phyloP scores from a whole-genome alignment of 2,888 invertebrate species.

The Stenotaenia linearis region DNA sequence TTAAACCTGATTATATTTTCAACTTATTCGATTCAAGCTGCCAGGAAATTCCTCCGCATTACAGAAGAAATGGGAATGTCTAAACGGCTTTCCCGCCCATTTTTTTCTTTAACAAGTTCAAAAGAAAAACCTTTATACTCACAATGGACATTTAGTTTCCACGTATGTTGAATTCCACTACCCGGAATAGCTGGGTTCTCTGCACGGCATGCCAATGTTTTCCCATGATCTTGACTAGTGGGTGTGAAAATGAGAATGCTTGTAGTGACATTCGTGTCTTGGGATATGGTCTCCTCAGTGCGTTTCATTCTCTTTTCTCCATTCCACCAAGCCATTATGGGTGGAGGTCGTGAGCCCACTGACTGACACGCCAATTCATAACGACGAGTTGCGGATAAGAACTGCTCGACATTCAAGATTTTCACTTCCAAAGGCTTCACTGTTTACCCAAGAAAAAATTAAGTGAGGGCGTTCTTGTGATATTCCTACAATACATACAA shows the following conservation, averaged over 20 bases:
- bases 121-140: too few species aligned
- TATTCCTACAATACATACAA: constrained; percentile 60
- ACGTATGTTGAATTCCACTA: constrained; percentile 41
- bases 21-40: too few species aligned
- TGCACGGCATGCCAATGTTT: constrained; percentile 53
- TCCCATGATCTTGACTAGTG: constrained; percentile 39
- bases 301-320: constrained; percentile 66
- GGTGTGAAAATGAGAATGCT: constrained; percentile 41
- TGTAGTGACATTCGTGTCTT: constrained; percentile 39
- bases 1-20: neutral
- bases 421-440: constrained; percentile 75
- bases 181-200: constrained; percentile 41
- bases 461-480: neutral
- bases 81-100: neutral
- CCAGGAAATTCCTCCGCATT: too few species aligned
- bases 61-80: neutral
- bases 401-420: constrained; percentile 72
- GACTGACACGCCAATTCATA: constrained; percentile 77
- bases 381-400: constrained; percentile 75
- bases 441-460: constrained; percentile 47
- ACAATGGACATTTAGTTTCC: constrained; percentile 42
- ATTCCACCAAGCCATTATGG: constrained; percentile 79
- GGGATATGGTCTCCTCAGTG: constrained; percentile 39
- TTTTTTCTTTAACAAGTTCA: neutral
- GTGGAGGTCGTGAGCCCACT: constrained; percentile 76